These are phyloP conservation scores for Frankliniella fusca DNA, from an alignment of 2,888 invertebrate genomes.

Conservation along the genomic window DNA sequence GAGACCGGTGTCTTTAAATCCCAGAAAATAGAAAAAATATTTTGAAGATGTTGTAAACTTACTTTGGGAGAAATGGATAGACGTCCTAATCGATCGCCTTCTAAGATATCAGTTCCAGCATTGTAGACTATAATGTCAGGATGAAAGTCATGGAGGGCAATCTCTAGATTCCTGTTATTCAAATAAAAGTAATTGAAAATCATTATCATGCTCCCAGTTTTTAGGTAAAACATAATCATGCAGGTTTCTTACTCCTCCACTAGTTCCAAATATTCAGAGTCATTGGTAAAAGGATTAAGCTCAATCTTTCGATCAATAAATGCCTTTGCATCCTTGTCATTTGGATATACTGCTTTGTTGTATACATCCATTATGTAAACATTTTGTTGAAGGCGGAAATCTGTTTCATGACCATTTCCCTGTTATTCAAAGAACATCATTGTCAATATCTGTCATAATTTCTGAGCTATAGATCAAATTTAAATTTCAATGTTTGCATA, in stretches of 20 bases:
- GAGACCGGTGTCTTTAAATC: background rate
- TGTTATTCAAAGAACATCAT: conserved; percentile 45
- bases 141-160: conserved; percentile 63
- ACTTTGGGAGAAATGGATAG: conserved; percentile 66
- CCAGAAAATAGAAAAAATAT: background rate
- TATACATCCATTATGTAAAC: conserved; percentile 88
- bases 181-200: conserved; percentile 27
- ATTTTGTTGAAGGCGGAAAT: conserved; percentile 64
- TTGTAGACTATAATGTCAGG: conserved; percentile 86
- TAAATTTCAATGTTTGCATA: conserved; percentile 42
- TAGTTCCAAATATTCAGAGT: conserved; percentile 64
- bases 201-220: background rate
- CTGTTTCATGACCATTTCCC: conserved; percentile 84
- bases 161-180: conserved; percentile 60
- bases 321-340: conserved; percentile 66
- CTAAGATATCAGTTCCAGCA: conserved; percentile 84
- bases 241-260: conserved; percentile 58
- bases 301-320: conserved; percentile 69
- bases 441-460: background rate
- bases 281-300: conserved; percentile 58
- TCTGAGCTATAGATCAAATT: conserved; percentile 27
- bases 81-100: conserved; percentile 71
- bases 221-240: background rate
- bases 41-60: conserved; percentile 40
- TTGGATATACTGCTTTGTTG: conserved; percentile 75